phyloP scores from a whole-genome alignment of 2,888 invertebrate genomes.

The Mycalesis mineus region DNA sequence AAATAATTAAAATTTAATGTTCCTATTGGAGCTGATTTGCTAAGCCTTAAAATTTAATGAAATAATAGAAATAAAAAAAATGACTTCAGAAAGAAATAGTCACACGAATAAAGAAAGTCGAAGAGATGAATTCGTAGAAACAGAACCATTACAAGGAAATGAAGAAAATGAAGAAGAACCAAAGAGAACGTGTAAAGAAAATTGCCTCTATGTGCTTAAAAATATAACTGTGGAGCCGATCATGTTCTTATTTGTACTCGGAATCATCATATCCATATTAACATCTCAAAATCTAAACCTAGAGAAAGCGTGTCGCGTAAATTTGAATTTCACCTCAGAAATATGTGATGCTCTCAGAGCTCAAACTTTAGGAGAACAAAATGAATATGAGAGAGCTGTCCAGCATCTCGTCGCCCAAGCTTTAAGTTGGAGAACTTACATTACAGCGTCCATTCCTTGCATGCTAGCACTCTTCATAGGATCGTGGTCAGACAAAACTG shows the following conservation, averaged over 20 bases:
- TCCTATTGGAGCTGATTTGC: too few relatives aligned
- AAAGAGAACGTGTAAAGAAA: constrained; percentile 38
- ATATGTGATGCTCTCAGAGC: constrained; percentile 85
- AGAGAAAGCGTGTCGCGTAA: constrained; percentile 91
- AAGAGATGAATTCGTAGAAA: constrained; percentile 36
- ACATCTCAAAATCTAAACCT: constrained; percentile 88
- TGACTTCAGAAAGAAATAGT: not conserved
- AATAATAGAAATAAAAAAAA: not conserved
- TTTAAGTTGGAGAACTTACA: constrained; percentile 87
- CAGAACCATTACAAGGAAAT: constrained; percentile 38
- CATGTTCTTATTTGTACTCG: constrained; percentile 46
- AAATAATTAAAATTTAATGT: not conserved
- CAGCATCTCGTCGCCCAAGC: constrained; percentile 84
- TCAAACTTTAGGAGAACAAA: constrained; percentile 78
- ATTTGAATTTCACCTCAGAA: constrained; percentile 82
- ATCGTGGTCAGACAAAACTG: constrained; percentile 83
- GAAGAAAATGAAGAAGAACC: constrained; percentile 19
- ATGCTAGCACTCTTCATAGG: constrained; percentile 87
- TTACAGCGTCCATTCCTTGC: constrained; percentile 88
- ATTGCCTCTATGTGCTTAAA: constrained; percentile 32
- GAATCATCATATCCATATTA: constrained; percentile 74
- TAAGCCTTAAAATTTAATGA: not conserved
- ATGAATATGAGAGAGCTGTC: constrained; percentile 76
- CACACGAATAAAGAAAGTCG: not conserved
- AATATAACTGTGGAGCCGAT: constrained; percentile 61